Evolutionary conservation across 2,113 vertebrate genomes (phyloP), one percentile per base, ranked within the genome.

Genomic region (Archilochus colubris): DNA sequence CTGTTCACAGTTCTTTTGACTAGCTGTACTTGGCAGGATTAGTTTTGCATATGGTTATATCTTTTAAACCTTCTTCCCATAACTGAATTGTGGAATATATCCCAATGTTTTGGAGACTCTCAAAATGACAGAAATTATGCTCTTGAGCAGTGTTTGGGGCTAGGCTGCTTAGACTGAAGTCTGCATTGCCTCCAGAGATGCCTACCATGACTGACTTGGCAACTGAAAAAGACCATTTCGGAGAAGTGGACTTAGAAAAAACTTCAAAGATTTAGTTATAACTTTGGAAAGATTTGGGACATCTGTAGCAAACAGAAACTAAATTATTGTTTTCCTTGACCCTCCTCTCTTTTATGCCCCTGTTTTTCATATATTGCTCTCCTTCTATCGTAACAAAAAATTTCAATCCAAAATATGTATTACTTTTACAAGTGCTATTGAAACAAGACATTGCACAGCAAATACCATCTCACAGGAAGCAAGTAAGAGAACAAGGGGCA

Each of bases 371-470:
- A 27, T 76, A 19, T 36, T 30, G 17, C 30, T 57, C 18, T 81
- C 8, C 14, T 84, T 61, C 46, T 69, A 7, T n/a, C 40, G 73
- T 85, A 68, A 84, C 16, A 6, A 59, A 58, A 31, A 46, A n/a
- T 2, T 4, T 64, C 13, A 44, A 18, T 85, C 58, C 38, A 64
- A 91, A 96, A 72, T 54, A 31, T 1, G 0, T 77, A 33, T 70
- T 82, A 51, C 51, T 94, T 93, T 78, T 74, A 63, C 33, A 67
- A 59, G 70, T 88, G 84, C 44, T 82, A 22, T 53, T 33, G 28
- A 81, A 95, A 84, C 59, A 89, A 86, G 48, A 36, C 50, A 81
- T 88, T 72, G 61, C 77, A 86, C 53, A 90, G 90, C 53, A 74
- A 93, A 88, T 77, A 46, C 53, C 23, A 33, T 80, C 36, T 85